phyloP scores from a whole-genome alignment of 2,888 invertebrate species.

The Pocota personata region DNA sequence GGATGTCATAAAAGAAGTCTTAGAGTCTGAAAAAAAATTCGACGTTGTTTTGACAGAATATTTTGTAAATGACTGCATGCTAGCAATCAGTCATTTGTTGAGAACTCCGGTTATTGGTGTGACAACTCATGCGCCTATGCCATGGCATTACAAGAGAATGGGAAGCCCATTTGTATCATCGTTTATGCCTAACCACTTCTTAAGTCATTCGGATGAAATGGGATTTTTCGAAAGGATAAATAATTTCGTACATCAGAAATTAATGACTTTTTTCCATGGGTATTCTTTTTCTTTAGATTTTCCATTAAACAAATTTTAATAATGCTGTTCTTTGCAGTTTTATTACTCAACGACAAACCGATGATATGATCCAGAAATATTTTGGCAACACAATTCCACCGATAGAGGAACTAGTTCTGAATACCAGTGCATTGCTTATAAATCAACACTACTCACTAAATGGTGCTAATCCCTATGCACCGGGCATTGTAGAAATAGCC shows the following conservation, averaged over 20 bases:
- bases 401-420: slow-evolving; percentile 81
- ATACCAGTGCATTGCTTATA: slow-evolving; percentile 81
- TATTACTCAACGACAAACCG: slow-evolving; percentile 80
- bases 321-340: slow-evolving; percentile 65
- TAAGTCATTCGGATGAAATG: slow-evolving; percentile 82
- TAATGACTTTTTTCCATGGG: slow-evolving; percentile 76
- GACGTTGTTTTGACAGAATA: slow-evolving; percentile 87
- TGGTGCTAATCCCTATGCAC: slow-evolving; percentile 82
- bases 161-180: slow-evolving; percentile 85
- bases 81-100: slow-evolving; percentile 86
- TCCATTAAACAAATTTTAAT: background rate
- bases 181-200: slow-evolving; percentile 84
- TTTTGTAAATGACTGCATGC: slow-evolving; percentile 88
- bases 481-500: slow-evolving; percentile 84
- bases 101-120: slow-evolving; percentile 85
- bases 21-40: slow-evolving; percentile 83
- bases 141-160: slow-evolving; percentile 84
- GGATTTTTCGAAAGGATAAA: slow-evolving; percentile 81
- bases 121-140: slow-evolving; percentile 85
- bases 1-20: slow-evolving; percentile 75
- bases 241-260: slow-evolving; percentile 80
- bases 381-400: slow-evolving; percentile 82
- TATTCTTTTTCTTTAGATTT: background rate
- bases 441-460: slow-evolving; percentile 84
- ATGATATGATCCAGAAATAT: slow-evolving; percentile 80